A percentile compares a stretch with the other conserved stretches of the same genome.
These are phyloP conservation scores for Hypotaenidia okinawae DNA, from an alignment of 2,797 vertebrate genomes.

Conservation along the genomic window DNA sequence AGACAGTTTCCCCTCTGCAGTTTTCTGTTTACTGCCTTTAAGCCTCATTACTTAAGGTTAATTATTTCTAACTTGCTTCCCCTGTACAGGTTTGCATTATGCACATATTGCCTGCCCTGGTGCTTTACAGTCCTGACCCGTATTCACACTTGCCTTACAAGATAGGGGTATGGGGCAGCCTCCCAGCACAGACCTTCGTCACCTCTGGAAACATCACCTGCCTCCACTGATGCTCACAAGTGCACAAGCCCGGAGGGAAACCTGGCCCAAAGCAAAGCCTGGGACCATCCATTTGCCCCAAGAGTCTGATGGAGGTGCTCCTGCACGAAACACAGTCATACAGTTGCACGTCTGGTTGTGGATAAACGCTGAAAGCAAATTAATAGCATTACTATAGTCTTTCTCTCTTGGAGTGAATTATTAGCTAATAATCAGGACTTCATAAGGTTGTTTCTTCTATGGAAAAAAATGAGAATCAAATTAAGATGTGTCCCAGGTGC, in stretches of 20 bases:
- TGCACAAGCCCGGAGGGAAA: not conserved
- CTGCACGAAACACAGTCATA: not conserved
- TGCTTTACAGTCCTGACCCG: not conserved
- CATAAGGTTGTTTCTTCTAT: not conserved
- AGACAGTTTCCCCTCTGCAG: not conserved
- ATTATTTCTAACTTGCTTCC: not conserved
- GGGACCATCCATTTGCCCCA: not conserved
- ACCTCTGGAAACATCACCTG: not conserved
- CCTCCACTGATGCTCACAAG: not conserved
- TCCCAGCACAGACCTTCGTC: not conserved
- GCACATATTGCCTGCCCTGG: not conserved
- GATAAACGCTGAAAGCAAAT: not conserved
- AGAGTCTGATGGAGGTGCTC: not conserved
- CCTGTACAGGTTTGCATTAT: not conserved
- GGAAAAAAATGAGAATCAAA: not conserved
- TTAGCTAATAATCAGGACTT: not conserved
- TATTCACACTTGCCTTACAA: not conserved
- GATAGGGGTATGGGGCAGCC: fast-evolving
- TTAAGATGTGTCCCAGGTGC: not conserved
- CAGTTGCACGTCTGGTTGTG: not conserved
- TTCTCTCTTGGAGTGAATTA: not conserved
- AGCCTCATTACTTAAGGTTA: not conserved
- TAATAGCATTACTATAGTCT: not conserved
- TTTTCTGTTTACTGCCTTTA: slow-evolving; percentile 3
- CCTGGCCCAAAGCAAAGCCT: not conserved